phyloP scores from a whole-genome alignment of 1,140 invertebrate species.

The Daktulosphaira vitifoliae region DNA sequence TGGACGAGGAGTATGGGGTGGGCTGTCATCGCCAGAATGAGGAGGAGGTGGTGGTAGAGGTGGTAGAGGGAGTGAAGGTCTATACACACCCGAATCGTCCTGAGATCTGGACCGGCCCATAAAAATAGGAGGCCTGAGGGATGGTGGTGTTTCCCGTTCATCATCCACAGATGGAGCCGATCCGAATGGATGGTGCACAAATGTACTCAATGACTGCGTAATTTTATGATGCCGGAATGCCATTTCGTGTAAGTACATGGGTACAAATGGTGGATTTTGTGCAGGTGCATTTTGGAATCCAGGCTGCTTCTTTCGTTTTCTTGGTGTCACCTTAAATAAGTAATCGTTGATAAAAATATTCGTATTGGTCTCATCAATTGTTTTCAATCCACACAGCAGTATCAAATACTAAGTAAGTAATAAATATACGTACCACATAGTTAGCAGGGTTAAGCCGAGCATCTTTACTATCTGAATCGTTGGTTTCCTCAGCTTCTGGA shows the following conservation, averaged over 20 bases:
- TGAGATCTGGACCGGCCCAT: slow-evolving; percentile 35
- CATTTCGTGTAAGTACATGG: slow-evolving; percentile 58
- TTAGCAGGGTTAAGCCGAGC: slow-evolving; percentile 7
- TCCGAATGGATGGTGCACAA: slow-evolving; percentile 44
- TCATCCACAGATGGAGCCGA: neutral
- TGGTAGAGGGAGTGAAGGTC: slow-evolving; percentile 40
- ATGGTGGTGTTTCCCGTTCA: slow-evolving; percentile 7
- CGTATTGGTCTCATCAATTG: no score
- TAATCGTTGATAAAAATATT: no score
- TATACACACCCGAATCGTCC: slow-evolving; percentile 11
- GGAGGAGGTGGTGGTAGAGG: slow-evolving; percentile 40
- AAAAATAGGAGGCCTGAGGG: slow-evolving; percentile 3
- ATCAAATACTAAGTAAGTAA: no score
- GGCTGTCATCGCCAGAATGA: slow-evolving; percentile 36
- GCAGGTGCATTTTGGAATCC: slow-evolving; percentile 76
- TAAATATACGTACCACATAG: slow-evolving; percentile 7
- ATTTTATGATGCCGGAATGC: slow-evolving; percentile 40
- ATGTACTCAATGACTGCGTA: slow-evolving; percentile 9
- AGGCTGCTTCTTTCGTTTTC: slow-evolving; percentile 63
- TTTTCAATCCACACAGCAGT: no score
- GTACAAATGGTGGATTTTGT: slow-evolving; percentile 69
- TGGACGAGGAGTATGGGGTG: slow-evolving; percentile 32
- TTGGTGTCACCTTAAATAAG: slow-evolving; percentile 55
- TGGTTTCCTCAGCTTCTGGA: slow-evolving; percentile 10
- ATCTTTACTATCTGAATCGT: slow-evolving; percentile 18